Percentiles rank a stretch among this genome's conserved stretches.
Conservation (phyloP, 2,797 vertebrate genomes). For the Aeoliscus strigatus region DNA sequence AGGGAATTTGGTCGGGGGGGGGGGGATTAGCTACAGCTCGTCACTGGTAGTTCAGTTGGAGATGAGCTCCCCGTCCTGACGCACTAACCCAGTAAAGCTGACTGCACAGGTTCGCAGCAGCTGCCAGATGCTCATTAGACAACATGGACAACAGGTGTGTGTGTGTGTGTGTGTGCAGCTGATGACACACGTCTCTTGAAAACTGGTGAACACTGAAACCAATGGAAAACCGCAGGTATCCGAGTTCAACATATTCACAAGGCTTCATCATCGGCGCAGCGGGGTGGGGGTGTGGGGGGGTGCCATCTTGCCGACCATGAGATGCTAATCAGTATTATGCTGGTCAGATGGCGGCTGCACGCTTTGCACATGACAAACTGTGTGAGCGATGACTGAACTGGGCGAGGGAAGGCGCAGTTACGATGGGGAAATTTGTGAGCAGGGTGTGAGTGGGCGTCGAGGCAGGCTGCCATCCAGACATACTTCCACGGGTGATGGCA, state of each 20-base stretch:
- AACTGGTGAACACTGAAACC: no score
- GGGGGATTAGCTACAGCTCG: constrained; percentile 12
- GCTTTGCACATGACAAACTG: constrained; percentile 41
- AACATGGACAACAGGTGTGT: constrained; percentile 11
- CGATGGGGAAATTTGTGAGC: constrained; percentile 30
- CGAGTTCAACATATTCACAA: neutral
- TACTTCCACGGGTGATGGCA: constrained; percentile 28
- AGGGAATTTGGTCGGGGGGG: constrained; percentile 11
- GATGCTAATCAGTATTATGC: constrained; percentile 38
- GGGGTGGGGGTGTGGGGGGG: no score
- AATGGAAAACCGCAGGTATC: constrained; percentile 6
- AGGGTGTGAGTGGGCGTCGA: constrained; percentile 34
- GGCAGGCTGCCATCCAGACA: constrained; percentile 41
- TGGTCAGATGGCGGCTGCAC: constrained; percentile 39
- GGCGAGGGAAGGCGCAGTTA: constrained; percentile 15
- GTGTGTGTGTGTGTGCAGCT: no score
- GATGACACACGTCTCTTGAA: no score
- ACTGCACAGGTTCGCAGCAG: constrained; percentile 6
- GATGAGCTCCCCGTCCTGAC: constrained; percentile 17
- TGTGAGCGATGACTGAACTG: constrained; percentile 2
- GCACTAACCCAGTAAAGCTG: constrained; percentile 3
- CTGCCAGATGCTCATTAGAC: constrained; percentile 3
- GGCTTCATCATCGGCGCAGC: no score
- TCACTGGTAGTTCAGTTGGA: constrained; percentile 4
- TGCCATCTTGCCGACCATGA: neutral